These are phyloP conservation scores for Hippoglossus stenolepis DNA, from an alignment of 2,113 vertebrate genomes.

Conservation along the genomic window DNA sequence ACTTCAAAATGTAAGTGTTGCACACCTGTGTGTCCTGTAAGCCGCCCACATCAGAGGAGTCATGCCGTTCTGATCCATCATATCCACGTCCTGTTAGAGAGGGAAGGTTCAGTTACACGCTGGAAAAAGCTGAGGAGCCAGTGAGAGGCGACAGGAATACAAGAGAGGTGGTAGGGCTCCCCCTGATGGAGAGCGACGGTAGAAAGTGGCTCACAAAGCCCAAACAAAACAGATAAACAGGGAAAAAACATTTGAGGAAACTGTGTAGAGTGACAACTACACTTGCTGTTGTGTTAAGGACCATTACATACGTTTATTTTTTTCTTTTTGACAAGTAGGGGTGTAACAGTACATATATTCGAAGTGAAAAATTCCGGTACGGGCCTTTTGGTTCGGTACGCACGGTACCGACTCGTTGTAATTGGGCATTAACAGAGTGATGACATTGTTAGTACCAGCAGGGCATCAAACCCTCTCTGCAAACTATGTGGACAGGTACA, in stretches of 20 bases:
- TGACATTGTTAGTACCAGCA: too few species aligned
- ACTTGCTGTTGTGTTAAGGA: neutral
- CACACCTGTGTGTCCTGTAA: slow-evolving; percentile 97
- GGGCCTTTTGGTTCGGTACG: too few species aligned
- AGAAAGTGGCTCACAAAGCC: neutral
- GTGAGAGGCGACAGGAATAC: neutral
- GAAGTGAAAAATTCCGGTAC: too few species aligned
- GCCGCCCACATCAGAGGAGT: slow-evolving; percentile 99
- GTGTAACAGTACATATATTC: too few species aligned
- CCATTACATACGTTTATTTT: neutral
- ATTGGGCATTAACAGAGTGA: too few species aligned
- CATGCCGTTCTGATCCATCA: slow-evolving; percentile 99
- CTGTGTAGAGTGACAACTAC: neutral
- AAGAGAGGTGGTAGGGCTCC: slow-evolving; percentile 27
- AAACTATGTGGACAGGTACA: too few species aligned
- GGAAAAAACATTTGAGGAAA: neutral
- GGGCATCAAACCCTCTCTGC: too few species aligned
- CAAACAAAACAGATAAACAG: neutral
- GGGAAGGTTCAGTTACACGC: neutral
- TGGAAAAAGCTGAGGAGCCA: neutral
- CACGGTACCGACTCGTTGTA: too few species aligned
- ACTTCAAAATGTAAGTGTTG: neutral
- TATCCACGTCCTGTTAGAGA: slow-evolving; percentile 92
- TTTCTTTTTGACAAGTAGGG: neutral
- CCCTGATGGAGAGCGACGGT: slow-evolving; percentile 47